Base-by-base conservation (phyloP, 2,113 vertebrate genomes). In the Lagopus muta region DNA sequence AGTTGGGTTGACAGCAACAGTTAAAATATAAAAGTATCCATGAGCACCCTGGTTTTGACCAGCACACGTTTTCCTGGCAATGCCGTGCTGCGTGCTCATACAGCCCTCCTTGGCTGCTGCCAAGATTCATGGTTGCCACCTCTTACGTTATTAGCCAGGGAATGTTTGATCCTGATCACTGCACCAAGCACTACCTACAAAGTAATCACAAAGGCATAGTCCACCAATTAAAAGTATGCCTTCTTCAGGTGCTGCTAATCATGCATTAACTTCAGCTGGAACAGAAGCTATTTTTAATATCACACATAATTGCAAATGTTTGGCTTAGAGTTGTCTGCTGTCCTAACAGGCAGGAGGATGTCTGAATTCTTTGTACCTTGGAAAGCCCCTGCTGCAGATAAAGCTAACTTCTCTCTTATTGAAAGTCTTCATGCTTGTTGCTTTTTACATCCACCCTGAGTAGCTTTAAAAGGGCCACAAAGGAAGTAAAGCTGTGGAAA, bases 131-230 rank as follows among this genome's bases (percentile, higher is more conserved):
- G 66, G 34, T 25, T 71, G 52, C 70, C 66, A 67, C 57, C 34
- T 55, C 47, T 67, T 55, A 28, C 5, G 0, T 32, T 84, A 61
- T 57, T 71, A 89, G 74, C 47, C 57, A 69, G 34, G 28, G 18
- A 74, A 57, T 91, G 55, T 93, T 93, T 95, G 85, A 38, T 83
- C 89, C 82, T 55, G 67, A 71, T 93, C 79, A 71, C n/a, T 82
- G 71, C 25, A 66, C 34, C 21, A 69, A 42, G 48, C 27, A n/a
- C 74, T 57, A 54, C 92, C 67, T 79, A 88, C 85, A 70, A 76
- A 73, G 72, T 84, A 86, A 90, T 82, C 90, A 88, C 10, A 42
- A 89, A 67, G 22, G 40, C 57, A 32, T n/a, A 40, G 40, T 48
- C 45, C 25, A 45, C 32, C 40, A 1, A 45, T 74, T 74, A 79